phyloP scores from a whole-genome alignment of 53 echinoderm and acorn worm species.

The Arbacia lixula region DNA sequence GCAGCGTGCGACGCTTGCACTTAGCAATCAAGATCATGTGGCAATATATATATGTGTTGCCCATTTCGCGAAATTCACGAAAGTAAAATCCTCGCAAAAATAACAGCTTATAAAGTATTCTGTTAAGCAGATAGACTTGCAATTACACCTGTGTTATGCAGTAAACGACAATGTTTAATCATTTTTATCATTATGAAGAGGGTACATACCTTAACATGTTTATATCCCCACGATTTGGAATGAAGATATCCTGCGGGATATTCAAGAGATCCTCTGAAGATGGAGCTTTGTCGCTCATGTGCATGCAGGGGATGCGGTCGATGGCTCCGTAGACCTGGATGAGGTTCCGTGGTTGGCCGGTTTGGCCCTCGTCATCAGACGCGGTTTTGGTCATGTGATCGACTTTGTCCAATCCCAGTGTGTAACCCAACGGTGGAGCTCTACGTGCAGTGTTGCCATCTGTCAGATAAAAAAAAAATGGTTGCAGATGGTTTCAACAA shows the following conservation, averaged over 20 bases:
- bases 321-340: slow-evolving; percentile 32
- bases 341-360: background rate
- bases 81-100: too few species aligned
- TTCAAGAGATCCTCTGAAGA: slow-evolving; percentile 14
- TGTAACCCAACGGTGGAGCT: slow-evolving; percentile 15
- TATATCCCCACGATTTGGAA: slow-evolving; percentile 4
- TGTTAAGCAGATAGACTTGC: too few species aligned
- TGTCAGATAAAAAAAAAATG: too few species aligned
- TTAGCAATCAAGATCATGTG: too few species aligned
- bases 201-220: background rate
- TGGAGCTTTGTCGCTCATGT: slow-evolving; percentile 18
- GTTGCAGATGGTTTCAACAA: too few species aligned
- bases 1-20: too few species aligned
- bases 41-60: too few species aligned
- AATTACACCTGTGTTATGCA: too few species aligned
- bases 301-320: slow-evolving; percentile 23
- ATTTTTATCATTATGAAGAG: too few species aligned
- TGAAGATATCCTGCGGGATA: slow-evolving; percentile 15
- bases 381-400: slow-evolving; percentile 1
- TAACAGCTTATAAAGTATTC: too few species aligned
- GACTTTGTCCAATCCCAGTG: slow-evolving; percentile 35
- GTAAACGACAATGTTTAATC: too few species aligned
- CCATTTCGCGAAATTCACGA: too few species aligned
- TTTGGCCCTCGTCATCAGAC: background rate
- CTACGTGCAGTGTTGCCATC: background rate